phyloP scores from a whole-genome alignment of 2,797 vertebrate species.

The Semotilus atromaculatus region DNA sequence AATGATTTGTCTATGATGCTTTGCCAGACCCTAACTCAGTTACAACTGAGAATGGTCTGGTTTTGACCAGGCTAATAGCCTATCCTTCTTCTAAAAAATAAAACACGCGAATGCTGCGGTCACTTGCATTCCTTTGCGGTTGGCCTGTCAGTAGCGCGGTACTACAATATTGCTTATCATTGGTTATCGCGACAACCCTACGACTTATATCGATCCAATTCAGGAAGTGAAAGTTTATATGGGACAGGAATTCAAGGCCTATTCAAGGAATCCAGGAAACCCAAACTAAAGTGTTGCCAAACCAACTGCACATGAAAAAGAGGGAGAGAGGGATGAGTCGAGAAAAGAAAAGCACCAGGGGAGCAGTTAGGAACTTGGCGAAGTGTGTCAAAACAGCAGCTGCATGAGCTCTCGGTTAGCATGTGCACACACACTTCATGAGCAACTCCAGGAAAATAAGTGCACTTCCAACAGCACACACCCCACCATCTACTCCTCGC shows the following conservation, averaged over 20 bases:
- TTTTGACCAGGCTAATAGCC: too few species aligned
- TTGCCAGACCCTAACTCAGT: too few species aligned
- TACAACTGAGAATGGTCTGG: too few species aligned
- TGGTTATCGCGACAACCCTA: too few species aligned
- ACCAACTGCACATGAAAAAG: slow-evolving; percentile 7
- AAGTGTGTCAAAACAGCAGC: slow-evolving; percentile 69
- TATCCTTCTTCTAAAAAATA: too few species aligned
- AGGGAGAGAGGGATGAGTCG: slow-evolving; percentile 39
- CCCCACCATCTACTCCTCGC: slow-evolving; percentile 54
- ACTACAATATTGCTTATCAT: too few species aligned
- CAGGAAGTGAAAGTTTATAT: slow-evolving; percentile 12
- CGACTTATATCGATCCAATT: not conserved
- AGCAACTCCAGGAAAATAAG: slow-evolving; percentile 57
- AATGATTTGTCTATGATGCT: too few species aligned
- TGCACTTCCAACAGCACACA: slow-evolving; percentile 52
- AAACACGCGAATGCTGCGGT: too few species aligned
- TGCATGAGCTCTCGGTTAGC: slow-evolving; percentile 65
- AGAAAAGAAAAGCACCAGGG: slow-evolving; percentile 64
- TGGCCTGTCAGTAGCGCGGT: too few species aligned
- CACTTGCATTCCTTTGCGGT: too few species aligned
- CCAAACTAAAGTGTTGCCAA: not conserved
- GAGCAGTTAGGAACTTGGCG: slow-evolving; percentile 73
- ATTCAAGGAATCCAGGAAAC: slow-evolving; percentile 35
- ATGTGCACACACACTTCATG: slow-evolving; percentile 49
- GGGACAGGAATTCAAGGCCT: slow-evolving; percentile 25